Conservation (phyloP, 2,113 vertebrate species). For the Solenodon paradoxus region DNA sequence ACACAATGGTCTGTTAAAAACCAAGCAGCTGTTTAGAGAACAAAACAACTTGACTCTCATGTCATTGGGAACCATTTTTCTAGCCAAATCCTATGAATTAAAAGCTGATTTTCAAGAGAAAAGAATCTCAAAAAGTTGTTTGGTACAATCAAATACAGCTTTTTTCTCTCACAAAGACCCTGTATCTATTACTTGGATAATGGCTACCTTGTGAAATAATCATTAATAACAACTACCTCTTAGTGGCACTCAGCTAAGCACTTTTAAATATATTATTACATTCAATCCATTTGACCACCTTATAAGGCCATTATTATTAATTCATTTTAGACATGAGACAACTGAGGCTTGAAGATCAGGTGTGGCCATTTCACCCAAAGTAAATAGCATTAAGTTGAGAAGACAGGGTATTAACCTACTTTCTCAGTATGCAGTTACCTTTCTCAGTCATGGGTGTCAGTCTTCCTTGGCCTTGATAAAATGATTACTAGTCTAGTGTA, state of each 20-base stretch:
- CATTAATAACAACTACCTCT: not conserved
- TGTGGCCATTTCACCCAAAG: not conserved
- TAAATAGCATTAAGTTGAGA: not conserved
- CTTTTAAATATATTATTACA: not conserved
- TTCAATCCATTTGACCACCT: not conserved
- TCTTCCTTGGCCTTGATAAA: not conserved
- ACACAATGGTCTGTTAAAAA: not conserved
- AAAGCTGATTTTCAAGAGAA: not conserved
- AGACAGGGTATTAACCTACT: not conserved
- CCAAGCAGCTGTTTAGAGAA: not conserved
- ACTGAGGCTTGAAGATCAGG: not conserved
- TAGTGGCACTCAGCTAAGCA: not conserved
- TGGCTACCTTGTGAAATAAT: not conserved
- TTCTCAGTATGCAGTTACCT: not conserved
- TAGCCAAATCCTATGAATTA: not conserved
- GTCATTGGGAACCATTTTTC: not conserved
- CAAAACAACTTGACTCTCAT: not conserved
- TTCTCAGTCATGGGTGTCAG: not conserved
- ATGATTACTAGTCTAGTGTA: not conserved
- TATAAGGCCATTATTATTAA: not conserved
- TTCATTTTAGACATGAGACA: not conserved
- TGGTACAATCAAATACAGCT: not conserved
- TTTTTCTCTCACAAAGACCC: not conserved
- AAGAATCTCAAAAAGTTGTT: not conserved
- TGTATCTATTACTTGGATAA: not conserved